These are phyloP conservation scores for Argyresthia albistria DNA, from an alignment of 2,888 invertebrate genomes.

Conservation along the genomic window DNA sequence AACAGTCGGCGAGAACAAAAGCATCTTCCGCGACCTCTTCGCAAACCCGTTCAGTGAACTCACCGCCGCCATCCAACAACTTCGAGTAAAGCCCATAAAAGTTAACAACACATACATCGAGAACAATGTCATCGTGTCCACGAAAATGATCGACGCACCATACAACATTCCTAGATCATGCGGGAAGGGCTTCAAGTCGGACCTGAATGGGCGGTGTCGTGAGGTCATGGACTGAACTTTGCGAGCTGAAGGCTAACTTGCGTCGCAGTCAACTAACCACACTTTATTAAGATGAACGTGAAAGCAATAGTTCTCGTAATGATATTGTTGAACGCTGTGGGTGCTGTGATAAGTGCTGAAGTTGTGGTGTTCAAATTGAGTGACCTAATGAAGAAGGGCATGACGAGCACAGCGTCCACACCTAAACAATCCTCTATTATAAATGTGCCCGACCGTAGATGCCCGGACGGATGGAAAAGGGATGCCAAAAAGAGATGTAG, in stretches of 20 bases:
- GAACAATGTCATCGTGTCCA: conserved; percentile 7
- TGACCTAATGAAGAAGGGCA: conserved; percentile 15
- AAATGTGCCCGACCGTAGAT: conserved; percentile 37
- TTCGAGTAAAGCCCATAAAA: conserved; percentile 6
- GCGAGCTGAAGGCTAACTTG: conserved; percentile 10
- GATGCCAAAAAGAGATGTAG: conserved; percentile 37
- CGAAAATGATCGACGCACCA: conserved; percentile 49
- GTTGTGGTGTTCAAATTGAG: conserved; percentile 25
- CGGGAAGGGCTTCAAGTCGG: background rate
- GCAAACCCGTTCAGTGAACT: conserved; percentile 50
- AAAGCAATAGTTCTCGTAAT: conserved; percentile 27
- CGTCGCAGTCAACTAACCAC: conserved; percentile 30
- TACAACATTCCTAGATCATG: conserved; percentile 13
- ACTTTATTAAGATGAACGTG: conserved; percentile 39
- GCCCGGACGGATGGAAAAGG: conserved; percentile 31
- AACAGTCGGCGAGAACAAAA: conserved; percentile 17
- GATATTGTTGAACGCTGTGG: conserved; percentile 21
- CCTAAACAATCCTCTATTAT: conserved; percentile 28
- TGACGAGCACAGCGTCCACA: conserved; percentile 17
- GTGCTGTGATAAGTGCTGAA: conserved; percentile 16
- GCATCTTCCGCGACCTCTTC: conserved; percentile 32
- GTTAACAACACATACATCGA: conserved; percentile 8
- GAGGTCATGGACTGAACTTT: conserved; percentile 4
- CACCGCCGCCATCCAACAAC: conserved; percentile 10
- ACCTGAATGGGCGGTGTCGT: background rate